Percentiles rank a stretch among this genome's conserved stretches.
These are phyloP conservation scores for Vimba vimba DNA, from an alignment of 2,113 vertebrate species.

Conservation along the genomic window DNA sequence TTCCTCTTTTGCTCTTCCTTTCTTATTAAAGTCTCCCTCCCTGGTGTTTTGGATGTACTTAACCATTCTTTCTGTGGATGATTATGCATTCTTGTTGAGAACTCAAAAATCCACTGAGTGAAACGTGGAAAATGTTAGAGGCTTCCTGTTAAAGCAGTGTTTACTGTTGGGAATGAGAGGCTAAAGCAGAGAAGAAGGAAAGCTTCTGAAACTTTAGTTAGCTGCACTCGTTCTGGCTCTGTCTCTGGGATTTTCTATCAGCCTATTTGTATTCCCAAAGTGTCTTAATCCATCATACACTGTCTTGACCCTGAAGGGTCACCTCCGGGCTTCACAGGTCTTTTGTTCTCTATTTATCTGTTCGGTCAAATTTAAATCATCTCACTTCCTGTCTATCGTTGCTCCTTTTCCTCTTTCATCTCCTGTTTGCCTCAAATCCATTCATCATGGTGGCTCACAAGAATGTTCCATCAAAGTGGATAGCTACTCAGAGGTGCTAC, in stretches of 20 bases:
- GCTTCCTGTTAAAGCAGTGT: background rate
- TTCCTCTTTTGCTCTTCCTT: background rate
- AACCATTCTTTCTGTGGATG: background rate
- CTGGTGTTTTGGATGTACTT: background rate
- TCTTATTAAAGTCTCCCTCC: slow-evolving; percentile 6
- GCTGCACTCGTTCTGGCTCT: background rate
- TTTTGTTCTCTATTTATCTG: slow-evolving; percentile 25
- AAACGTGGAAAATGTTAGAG: slow-evolving; percentile 4
- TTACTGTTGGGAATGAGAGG: background rate
- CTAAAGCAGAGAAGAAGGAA: background rate
- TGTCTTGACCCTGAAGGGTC: slow-evolving; percentile 1
- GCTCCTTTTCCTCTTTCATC: slow-evolving; percentile 11
- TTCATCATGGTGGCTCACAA: slow-evolving; percentile 24
- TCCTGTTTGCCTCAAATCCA: slow-evolving; percentile 40
- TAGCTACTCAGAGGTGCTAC: background rate
- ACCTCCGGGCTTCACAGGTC: slow-evolving; percentile 19
- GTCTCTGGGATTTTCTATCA: background rate
- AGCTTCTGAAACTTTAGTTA: background rate
- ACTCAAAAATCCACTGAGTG: background rate
- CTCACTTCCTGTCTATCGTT: slow-evolving; percentile 4
- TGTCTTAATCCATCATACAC: background rate
- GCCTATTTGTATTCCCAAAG: slow-evolving; percentile 12
- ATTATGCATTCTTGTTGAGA: slow-evolving; percentile 34
- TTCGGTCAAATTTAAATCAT: slow-evolving; percentile 36
- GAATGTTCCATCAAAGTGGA: slow-evolving; percentile 28